A percentile compares a stretch with the other conserved stretches of the same genome.
Conservation (phyloP, 2,888 invertebrate genomes). For the Norana najaformis region DNA sequence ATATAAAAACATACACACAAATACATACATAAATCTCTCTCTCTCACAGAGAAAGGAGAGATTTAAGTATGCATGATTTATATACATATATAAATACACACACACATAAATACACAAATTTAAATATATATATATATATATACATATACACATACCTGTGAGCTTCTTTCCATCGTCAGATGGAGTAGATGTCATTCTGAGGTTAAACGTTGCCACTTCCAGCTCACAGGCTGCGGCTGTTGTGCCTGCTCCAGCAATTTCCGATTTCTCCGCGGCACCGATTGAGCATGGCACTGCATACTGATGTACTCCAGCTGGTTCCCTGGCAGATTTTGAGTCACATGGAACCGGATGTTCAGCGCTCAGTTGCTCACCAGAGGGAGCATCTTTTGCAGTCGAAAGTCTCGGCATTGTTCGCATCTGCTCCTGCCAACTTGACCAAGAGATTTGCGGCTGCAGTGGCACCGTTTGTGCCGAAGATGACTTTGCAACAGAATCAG, state of each 20-base stretch:
- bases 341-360: neutral
- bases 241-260: neutral
- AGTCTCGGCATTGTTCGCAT: constrained; percentile 15
- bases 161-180: neutral
- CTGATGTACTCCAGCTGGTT: neutral
- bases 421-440: constrained; percentile 10
- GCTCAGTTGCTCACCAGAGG: neutral
- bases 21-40: too few relatives aligned
- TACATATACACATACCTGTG: too few relatives aligned
- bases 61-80: too few relatives aligned
- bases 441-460: neutral
- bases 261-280: neutral
- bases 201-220: neutral
- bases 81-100: too few relatives aligned
- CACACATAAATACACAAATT: too few relatives aligned
- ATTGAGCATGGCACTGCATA: constrained; percentile 8
- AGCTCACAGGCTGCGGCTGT: neutral
- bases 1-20: too few relatives aligned
- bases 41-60: too few relatives aligned
- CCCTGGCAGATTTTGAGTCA: neutral
- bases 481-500: neutral
- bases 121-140: too few relatives aligned
- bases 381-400: neutral
- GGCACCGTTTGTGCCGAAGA: neutral
- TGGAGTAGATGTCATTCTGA: neutral